Evolutionary conservation across 2,113 vertebrate species (phyloP), one percentile per base, ranked within the genome.

Genomic region (Corythornis cristatus): DNA sequence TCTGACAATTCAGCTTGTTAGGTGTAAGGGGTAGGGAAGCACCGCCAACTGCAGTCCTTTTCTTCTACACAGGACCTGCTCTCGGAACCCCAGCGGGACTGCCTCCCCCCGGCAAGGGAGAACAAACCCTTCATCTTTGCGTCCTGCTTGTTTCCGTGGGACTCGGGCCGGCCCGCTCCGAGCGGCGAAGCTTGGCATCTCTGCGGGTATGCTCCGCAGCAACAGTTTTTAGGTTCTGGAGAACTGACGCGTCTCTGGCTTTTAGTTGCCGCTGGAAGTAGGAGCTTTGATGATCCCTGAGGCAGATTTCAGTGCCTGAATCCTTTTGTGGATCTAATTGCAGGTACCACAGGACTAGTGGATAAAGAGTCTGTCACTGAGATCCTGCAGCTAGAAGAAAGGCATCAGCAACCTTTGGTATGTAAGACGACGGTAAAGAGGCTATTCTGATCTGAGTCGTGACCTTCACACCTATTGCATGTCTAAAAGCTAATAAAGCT

Each of bases 41-140:
- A 6, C 3, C 57, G 4, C 28, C 1, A 25, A 0, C 18, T 2
- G 13, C 3, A 0, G 22, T 20, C 45, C 61, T 56, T 37, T 23
- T 20, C 29, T n/a, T 25, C 42, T 15, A 18, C 2, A 4, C 28
- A 5, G n/a, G 70, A 50, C 17, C 51, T 5, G 31, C 56, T 31
- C 43, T 17, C 37, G 37, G 62, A 79, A 12, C 8, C 2, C 9
- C 37, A 2, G 46, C 2, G 13, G 33, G 45, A 73, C 42, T 12
- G 12, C 1, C 1, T 51, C 40, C 8, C 72, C 60, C 53, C 1
- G 2, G 82, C 20, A 19, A 12, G 28, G 73, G 43, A 35, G 54
- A 23, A 21, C 14, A 20, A 42, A 53, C 43, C 57, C 31, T 3
- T 15, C 25, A 1, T 1, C 60, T 3, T 7, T 2, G 23, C 17